These are phyloP conservation scores for Asobara japonica DNA, from an alignment of 1,140 invertebrate genomes.

Conservation along the genomic window DNA sequence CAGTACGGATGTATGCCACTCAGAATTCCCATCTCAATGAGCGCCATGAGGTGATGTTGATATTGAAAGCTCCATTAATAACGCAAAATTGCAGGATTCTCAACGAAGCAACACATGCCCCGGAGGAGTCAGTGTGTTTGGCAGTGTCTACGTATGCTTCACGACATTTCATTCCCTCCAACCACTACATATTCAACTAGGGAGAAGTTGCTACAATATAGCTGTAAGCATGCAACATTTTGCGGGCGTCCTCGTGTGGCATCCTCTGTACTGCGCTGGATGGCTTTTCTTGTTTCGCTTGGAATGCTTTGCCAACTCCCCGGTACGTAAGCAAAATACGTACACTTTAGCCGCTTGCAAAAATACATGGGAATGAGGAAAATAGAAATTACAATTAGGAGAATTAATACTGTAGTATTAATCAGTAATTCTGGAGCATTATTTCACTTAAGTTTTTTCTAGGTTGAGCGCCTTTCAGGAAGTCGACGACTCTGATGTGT, in stretches of 20 bases:
- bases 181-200: background rate
- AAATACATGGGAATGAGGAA: background rate
- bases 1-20: background rate
- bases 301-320: slow-evolving; percentile 37
- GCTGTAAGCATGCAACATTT: slow-evolving; percentile 8
- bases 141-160: slow-evolving; percentile 41
- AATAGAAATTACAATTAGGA: background rate
- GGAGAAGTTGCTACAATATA: background rate
- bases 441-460: background rate
- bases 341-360: background rate
- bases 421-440: background rate
- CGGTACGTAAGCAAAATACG: slow-evolving; percentile 11
- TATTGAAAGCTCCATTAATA: slow-evolving; percentile 41
- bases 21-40: background rate
- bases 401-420: background rate
- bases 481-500: background rate
- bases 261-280: background rate
- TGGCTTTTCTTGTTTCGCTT: slow-evolving; percentile 36
- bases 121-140: slow-evolving; percentile 25
- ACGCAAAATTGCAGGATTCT: slow-evolving; percentile 39
- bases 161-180: background rate
- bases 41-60: background rate
- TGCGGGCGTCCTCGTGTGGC: slow-evolving; percentile 11
- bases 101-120: slow-evolving; percentile 10
- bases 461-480: background rate